phyloP scores from a whole-genome alignment of 92 coral and sea anemone species.

The Chrysogorgia sp. region DNA sequence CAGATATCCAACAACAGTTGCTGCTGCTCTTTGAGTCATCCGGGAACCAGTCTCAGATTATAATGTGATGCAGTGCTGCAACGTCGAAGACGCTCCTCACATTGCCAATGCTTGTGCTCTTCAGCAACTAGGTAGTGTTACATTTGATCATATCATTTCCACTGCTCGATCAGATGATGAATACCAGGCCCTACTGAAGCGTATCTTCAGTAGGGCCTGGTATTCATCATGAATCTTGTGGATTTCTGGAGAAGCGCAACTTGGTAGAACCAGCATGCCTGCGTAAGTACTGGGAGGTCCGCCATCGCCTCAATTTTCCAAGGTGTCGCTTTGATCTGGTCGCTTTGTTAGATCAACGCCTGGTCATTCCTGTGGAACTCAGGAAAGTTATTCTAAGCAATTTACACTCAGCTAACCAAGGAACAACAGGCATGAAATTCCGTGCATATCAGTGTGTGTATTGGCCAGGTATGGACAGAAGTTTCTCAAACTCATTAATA shows the following conservation, averaged over 20 bases:
- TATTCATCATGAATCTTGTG: no score
- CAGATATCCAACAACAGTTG: constrained; percentile 17
- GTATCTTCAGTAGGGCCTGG: no score
- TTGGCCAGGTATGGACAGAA: background rate
- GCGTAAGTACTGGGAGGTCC: constrained; percentile 30
- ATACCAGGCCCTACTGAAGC: constrained; percentile 20
- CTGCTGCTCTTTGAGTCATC: background rate
- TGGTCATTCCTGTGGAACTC: constrained; percentile 4
- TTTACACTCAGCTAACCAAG: constrained; percentile 28
- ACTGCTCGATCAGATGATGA: constrained; percentile 14
- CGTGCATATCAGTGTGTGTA: constrained; percentile 4
- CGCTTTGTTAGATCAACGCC: constrained; percentile 14
- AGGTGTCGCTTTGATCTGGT: constrained; percentile 1
- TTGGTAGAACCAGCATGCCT: constrained; percentile 25
- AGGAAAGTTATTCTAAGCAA: constrained; percentile 10
- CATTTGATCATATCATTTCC: constrained; percentile 16
- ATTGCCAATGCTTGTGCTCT: constrained; percentile 13
- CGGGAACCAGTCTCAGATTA: constrained; percentile 18
- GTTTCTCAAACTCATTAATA: no score
- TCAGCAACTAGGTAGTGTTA: constrained; percentile 1
- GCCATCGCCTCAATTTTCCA: background rate
- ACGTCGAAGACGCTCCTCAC: constrained; percentile 16
- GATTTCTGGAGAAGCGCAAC: constrained; percentile 29
- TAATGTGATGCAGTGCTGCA: constrained; percentile 11
- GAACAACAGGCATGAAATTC: constrained; percentile 11